These are phyloP conservation scores for Sicus ferrugineus DNA, from an alignment of 2,888 invertebrate species.

Conservation along the genomic window DNA sequence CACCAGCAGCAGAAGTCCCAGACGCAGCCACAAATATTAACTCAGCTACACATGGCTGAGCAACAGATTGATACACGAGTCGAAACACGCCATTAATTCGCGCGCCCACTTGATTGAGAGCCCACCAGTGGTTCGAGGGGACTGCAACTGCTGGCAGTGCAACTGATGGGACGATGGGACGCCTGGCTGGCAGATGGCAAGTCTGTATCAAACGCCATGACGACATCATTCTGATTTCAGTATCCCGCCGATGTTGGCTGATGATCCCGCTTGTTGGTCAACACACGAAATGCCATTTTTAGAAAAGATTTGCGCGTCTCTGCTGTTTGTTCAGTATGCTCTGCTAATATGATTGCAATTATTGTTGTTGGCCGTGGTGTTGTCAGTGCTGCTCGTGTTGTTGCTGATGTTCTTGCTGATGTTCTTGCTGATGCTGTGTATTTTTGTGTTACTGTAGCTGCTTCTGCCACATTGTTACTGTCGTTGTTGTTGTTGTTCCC, in stretches of 20 bases:
- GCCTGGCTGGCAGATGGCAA: no score
- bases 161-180: no score
- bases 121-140: background rate
- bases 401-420: background rate
- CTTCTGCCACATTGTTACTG: no score
- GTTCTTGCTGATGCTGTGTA: background rate
- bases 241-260: no score
- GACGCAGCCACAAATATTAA: constrained; percentile 10
- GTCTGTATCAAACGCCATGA: no score
- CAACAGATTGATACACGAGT: constrained; percentile 24
- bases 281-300: no score
- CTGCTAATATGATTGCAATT: constrained; percentile 16
- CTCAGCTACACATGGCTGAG: background rate
- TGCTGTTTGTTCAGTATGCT: no score
- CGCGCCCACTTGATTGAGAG: constrained; percentile 24
- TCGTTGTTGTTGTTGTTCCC: background rate
- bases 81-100: constrained; percentile 29
- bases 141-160: background rate
- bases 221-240: no score
- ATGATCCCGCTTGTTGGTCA: no score
- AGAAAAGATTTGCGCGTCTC: no score
- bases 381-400: background rate
- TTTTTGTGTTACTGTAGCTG: background rate
- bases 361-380: background rate
- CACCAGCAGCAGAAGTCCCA: background rate